Evolutionary conservation across 2,888 invertebrate species (phyloP), one percentile per base, ranked within the genome.

Genomic region (Clostera curtula): DNA sequence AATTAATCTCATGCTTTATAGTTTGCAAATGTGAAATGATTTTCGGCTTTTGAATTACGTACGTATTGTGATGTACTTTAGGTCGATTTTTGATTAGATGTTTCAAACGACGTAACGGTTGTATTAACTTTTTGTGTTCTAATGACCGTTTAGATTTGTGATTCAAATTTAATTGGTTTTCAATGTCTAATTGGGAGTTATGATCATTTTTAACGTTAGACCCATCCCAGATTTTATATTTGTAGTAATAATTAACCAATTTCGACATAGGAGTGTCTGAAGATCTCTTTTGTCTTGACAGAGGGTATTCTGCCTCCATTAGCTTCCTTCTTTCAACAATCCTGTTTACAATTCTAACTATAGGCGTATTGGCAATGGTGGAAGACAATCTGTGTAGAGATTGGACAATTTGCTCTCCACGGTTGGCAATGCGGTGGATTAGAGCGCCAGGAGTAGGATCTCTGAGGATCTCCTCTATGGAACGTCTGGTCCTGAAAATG

Each of bases 211-310:
- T 12, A 2, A 47, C 42, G 16, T 74, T 72, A 0, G 65, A 54
- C 7, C 50, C 50, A 4, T 49, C 49, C 79, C 76, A 80, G 0
- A 60, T 40, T 45, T 79, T 76, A 28, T 73, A 57, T 47, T 82
- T 82, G 0, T 59, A 40, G 36, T 69, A 76, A 34, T 73, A 76
- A 26, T 68, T 65, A 1, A 70, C 39, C 5, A 75, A 32, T 26
- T 64, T 50, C 0, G 53, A 33, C 1, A 68, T 18, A 0, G 70
- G 68, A 10, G 61, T 48, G 1, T 40, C 26, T 1, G 42, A 36
- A 0, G 68, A 64, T 0, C 70, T 60, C 38, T 69, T 75, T 63
- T n/a, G n/a, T n/a, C n/a, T 70, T n/a, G 29, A 57, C 29, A 9
- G 38, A n/a, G n/a, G n/a, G n/a, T n/a, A n/a, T n/a, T n/a, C n/a